Conservation (phyloP, 2,797 vertebrate genomes). For the Nyctibius grandis region DNA sequence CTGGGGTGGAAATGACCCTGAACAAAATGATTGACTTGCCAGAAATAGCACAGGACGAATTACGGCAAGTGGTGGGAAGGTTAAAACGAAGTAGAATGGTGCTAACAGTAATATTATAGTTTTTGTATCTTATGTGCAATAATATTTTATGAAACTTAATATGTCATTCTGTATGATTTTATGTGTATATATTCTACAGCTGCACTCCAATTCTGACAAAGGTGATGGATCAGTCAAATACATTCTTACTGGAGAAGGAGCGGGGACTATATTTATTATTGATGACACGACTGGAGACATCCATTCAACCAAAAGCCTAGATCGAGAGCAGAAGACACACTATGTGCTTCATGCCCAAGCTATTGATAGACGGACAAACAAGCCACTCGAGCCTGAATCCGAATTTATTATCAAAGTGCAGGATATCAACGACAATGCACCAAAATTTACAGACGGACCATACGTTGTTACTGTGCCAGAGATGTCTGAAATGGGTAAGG, state of each 20-base stretch:
- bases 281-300: slow-evolving; percentile 97
- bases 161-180: background rate
- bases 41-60: background rate
- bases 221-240: slow-evolving; percentile 97
- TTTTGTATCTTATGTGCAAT: background rate
- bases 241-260: slow-evolving; percentile 96
- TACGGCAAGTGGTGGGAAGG: background rate
- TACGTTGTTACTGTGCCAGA: slow-evolving; percentile 93
- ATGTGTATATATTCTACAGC: slow-evolving; percentile 74
- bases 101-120: background rate
- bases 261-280: slow-evolving; percentile 95
- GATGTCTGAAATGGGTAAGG: slow-evolving; percentile 98
- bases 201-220: slow-evolving; percentile 99
- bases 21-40: background rate
- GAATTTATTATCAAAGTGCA: slow-evolving; percentile 99
- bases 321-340: slow-evolving; percentile 94
- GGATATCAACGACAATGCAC: slow-evolving; percentile 98
- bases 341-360: slow-evolving; percentile 97
- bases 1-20: background rate
- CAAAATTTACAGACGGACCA: slow-evolving; percentile 95
- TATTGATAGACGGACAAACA: slow-evolving; percentile 91
- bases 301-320: slow-evolving; percentile 95
- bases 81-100: background rate
- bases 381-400: slow-evolving; percentile 94
- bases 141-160: background rate